phyloP scores from a whole-genome alignment of 2,888 invertebrate genomes.

The Emmelina monodactyla region DNA sequence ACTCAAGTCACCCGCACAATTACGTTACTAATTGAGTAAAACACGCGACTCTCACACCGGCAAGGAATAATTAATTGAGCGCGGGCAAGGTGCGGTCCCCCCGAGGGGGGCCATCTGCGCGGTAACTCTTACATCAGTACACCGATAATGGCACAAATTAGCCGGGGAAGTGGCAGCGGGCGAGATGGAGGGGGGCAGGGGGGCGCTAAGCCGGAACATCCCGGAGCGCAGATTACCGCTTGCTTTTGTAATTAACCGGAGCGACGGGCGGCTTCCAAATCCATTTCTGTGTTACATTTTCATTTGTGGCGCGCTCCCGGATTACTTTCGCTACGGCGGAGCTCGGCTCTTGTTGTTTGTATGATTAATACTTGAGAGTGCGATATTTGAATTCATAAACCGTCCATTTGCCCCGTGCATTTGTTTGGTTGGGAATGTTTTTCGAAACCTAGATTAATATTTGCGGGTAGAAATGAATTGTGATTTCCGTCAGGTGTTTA shows the following conservation, averaged over 20 bases:
- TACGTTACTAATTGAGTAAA: constrained; percentile 67
- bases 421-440: too few relatives aligned
- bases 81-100: constrained; percentile 36
- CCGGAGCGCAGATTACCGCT: constrained; percentile 67
- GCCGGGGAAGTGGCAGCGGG: constrained; percentile 56
- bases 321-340: constrained; percentile 43
- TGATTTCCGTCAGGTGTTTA: too few relatives aligned
- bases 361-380: constrained; percentile 14
- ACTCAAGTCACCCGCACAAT: constrained; percentile 66
- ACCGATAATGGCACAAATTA: constrained; percentile 68
- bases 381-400: too few relatives aligned
- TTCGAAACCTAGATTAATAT: too few relatives aligned
- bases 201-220: constrained; percentile 66
- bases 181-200: constrained; percentile 22
- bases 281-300: constrained; percentile 68
- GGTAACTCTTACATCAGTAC: constrained; percentile 67
- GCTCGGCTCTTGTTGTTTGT: constrained; percentile 23
- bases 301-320: constrained; percentile 57
- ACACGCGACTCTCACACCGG: constrained; percentile 66
- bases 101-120: constrained; percentile 53
- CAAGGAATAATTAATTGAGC: constrained; percentile 65
- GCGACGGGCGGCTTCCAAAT: constrained; percentile 67
- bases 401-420: too few relatives aligned
- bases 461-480: too few relatives aligned
- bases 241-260: constrained; percentile 68